These are phyloP conservation scores for Parotocinclus haroldoi DNA, from an alignment of 2,797 vertebrate genomes.

Conservation along the genomic window DNA sequence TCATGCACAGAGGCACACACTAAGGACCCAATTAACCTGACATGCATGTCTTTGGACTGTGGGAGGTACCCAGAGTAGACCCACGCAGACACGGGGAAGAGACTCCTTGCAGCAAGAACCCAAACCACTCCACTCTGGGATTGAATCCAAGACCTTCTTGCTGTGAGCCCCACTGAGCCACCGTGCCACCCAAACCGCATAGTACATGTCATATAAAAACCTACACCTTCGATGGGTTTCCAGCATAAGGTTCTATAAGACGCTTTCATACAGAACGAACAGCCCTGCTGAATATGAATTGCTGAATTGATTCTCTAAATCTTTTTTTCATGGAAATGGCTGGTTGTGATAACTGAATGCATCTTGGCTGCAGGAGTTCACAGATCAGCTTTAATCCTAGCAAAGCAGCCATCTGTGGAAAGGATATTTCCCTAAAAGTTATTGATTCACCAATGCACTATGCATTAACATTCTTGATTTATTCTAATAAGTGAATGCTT, in stretches of 20 bases:
- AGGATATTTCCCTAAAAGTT: background rate
- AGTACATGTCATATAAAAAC: conserved; percentile 6
- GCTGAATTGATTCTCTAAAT: conserved; percentile 9
- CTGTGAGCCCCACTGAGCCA: too few relatives aligned
- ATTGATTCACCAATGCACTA: background rate
- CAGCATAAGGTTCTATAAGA: background rate
- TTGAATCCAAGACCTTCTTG: too few relatives aligned
- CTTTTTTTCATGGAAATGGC: conserved; percentile 9
- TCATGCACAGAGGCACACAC: too few relatives aligned
- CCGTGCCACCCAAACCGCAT: too few relatives aligned
- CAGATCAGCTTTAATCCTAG: conserved; percentile 34
- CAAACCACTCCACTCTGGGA: too few relatives aligned
- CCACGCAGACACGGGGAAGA: too few relatives aligned
- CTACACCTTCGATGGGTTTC: background rate
- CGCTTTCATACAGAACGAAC: conserved; percentile 1
- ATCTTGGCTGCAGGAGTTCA: conserved; percentile 29
- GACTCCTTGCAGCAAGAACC: too few relatives aligned
- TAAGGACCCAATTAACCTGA: too few relatives aligned
- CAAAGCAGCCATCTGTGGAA: conserved; percentile 25
- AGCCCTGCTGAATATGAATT: conserved; percentile 5
- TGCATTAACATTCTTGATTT: background rate
- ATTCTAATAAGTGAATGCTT: background rate
- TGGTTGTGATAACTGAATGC: conserved; percentile 19
- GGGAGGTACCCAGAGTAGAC: too few relatives aligned
- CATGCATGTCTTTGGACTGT: too few relatives aligned